Base-by-base conservation (phyloP, 2,888 invertebrate species). In the Agriopis leucophaearia region DNA sequence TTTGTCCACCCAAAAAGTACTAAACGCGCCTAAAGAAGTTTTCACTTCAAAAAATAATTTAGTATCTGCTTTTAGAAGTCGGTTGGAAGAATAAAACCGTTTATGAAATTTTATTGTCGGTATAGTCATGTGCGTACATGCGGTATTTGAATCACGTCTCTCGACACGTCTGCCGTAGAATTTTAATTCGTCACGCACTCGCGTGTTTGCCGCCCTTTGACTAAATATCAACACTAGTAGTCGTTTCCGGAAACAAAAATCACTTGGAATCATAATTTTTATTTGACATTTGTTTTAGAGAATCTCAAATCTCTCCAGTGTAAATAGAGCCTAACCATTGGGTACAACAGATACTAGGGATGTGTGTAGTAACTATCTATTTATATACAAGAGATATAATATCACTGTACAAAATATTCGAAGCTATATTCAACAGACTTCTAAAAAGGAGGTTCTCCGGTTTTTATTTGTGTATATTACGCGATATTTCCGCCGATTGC, bases 161-260 rank as follows among this genome's bases (percentile, higher is more conserved):
- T 63, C n/a, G 45, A 48, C 68, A 66, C 69, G 69, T 64, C 62
- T 64, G 56, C 40, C 54, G 66, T 58, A 67, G 74, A 74, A 71
- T 74, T 72, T 71, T 65, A 72, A 74, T 71, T 68, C 18, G 63
- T 58, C 70, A 72, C 72, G 66, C 73, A 51, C 57, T 59, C 18
- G 61, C 50, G 12, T 59, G 44, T 57, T 66, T 62, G 55, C 50
- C 57, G 38, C 56, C 48, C 15, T 59, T 66, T 51, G 48, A 36
- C 13, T 36, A 56, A 61, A 60, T 57, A 65, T 36, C 27, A 64
- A 47, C 47, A 59, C 52, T 65, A 47, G 55, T 42, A 44, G 36
- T 42, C 8, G 45, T 42, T 59, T 59, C 59, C 13, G 50, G 10
- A 42, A 59, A 59, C 13, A 48, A 27, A 27, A 27, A 1, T 3